These are phyloP conservation scores for Temnothorax curvispinosus DNA, from an alignment of 1,140 invertebrate species.

Conservation along the genomic window DNA sequence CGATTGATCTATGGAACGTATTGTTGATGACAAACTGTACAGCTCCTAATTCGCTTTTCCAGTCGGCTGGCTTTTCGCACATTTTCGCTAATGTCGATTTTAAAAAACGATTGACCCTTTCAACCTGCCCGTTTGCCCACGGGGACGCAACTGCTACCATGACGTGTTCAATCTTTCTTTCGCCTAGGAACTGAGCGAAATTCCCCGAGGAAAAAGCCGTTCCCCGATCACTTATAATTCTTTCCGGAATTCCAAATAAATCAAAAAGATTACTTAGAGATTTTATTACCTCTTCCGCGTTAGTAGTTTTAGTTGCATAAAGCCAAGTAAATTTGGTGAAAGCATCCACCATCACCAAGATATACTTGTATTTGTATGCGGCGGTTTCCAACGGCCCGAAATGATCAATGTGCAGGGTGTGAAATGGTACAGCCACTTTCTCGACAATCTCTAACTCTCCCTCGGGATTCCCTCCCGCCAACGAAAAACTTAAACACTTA, in stretches of 20 bases:
- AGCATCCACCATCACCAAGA: neutral
- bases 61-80: neutral
- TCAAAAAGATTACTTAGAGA: neutral
- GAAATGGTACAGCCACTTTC: neutral
- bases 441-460: neutral
- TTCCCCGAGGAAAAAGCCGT: neutral
- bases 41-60: neutral
- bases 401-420: neutral
- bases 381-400: neutral
- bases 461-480: neutral
- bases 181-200: neutral
- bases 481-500: neutral
- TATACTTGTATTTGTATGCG: neutral
- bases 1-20: too few species aligned
- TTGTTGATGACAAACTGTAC: neutral
- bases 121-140: neutral
- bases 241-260: neutral
- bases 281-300: neutral
- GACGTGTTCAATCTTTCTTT: neutral
- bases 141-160: neutral
- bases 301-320: neutral
- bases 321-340: neutral
- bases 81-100: neutral
- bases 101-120: neutral
- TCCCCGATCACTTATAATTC: neutral